Evolutionary conservation across 2,113 vertebrate species (phyloP), one percentile per base, ranked within the genome.

Genomic region (Polyodon spathula): DNA sequence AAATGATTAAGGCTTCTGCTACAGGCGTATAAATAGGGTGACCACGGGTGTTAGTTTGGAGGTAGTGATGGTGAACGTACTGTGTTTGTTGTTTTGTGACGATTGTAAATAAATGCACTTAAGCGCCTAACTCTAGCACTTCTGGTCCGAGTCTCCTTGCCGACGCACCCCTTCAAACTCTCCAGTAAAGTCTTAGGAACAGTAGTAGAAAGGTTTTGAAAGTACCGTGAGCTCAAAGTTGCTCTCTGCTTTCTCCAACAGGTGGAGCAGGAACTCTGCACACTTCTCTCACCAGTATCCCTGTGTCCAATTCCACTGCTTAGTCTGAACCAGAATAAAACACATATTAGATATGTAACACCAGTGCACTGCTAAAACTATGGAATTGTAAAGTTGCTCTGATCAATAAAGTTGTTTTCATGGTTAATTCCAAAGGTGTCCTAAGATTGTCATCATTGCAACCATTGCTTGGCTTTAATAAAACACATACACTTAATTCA

Each of bases 231-330:
- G 91, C 73, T 99, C 95, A 10, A 95, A 95, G 0, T 99, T 99
- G 81, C 96, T 99, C 78, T 99, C 96, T 0, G 95, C 96, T 0
- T 99, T 99, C 59, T 99, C 98, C 1, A 99, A 88, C 95, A 99
- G 97, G 72, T 99, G 96, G 61, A 99, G 86, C 38, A 99, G 72
- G 78, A 99, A 99, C 71, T 98, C 94, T 0, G 96, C 94, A 0
- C 96, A 98, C 74, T 98, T 97, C 80, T 97, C 97, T 48, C 95
- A 95, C 95, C 96, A 99, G 2, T 94, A 92, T 0, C 96, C 96
- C 72, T 99, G 96, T 0, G 96, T 99, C 96, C 96, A 99, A 62
- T 87, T 87, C 75, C 92, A 93, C 74, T 97, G 93, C 75, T 99
- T 98, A 61, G 95, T 95, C 96, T 98, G 56, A 2, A 73, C 61